phyloP scores from a whole-genome alignment of 1,140 invertebrate genomes.

The Asobara japonica region DNA sequence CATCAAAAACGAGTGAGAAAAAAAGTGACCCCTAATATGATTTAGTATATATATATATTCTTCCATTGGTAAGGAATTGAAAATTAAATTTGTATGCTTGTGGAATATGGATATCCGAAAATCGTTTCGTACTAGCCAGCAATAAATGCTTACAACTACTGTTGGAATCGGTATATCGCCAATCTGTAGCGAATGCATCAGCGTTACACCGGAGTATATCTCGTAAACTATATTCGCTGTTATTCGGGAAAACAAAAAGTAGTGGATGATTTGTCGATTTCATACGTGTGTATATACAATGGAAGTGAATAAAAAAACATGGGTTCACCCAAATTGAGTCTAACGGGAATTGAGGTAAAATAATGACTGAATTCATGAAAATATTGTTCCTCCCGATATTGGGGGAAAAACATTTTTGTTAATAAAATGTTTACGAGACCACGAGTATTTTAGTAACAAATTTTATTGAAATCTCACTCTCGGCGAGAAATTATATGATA shows the following conservation, averaged over 20 bases:
- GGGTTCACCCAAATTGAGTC: background rate
- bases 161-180: slow-evolving; percentile 13
- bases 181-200: slow-evolving; percentile 26
- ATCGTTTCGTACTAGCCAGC: slow-evolving; percentile 13
- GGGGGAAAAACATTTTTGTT: no score
- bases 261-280: slow-evolving; percentile 11
- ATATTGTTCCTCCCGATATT: no score
- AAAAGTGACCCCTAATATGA: no score
- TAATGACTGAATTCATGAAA: background rate
- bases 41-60: no score
- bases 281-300: background rate
- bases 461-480: no score
- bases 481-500: no score
- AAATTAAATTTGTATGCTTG: background rate
- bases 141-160: slow-evolving; percentile 25
- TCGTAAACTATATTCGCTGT: background rate
- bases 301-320: background rate
- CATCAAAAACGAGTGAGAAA: no score
- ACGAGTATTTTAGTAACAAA: background rate
- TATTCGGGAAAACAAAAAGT: slow-evolving; percentile 23
- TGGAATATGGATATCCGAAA: background rate
- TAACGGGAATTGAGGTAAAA: background rate
- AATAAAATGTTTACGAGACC: no score
- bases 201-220: slow-evolving; percentile 27
- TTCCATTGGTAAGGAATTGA: no score